phyloP scores from a whole-genome alignment of 2,888 invertebrate species.

The Malthinus flaveolus region DNA sequence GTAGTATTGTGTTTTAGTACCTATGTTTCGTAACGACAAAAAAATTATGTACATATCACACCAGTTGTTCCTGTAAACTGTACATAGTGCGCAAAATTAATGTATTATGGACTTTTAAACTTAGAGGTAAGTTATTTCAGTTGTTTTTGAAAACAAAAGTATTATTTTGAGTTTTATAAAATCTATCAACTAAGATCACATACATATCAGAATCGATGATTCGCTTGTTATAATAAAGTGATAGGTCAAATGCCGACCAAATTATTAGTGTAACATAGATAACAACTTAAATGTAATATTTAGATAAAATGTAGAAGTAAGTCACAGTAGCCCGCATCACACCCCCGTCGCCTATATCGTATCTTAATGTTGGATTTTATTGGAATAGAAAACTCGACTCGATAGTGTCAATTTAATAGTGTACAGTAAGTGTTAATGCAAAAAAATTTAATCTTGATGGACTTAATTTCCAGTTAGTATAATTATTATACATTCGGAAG shows the following conservation, averaged over 20 bases:
- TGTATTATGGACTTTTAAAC: not conserved
- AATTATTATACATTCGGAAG: constrained; percentile 49
- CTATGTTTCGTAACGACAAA: constrained; percentile 11
- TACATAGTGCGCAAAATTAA: constrained; percentile 40
- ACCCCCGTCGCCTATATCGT: constrained; percentile 38
- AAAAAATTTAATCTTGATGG: constrained; percentile 38
- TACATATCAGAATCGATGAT: constrained; percentile 56
- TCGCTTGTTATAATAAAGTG: constrained; percentile 50
- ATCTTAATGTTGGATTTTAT: constrained; percentile 49
- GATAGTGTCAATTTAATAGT: constrained; percentile 50
- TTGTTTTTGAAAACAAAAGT: constrained; percentile 8
- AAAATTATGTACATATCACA: constrained; percentile 46
- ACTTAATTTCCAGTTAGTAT: constrained; percentile 49
- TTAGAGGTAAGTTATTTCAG: constrained; percentile 7
- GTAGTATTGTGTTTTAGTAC: constrained; percentile 15
- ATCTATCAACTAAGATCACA: constrained; percentile 57
- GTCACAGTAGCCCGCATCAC: constrained; percentile 48
- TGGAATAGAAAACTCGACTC: constrained; percentile 48
- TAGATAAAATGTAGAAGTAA: constrained; percentile 21
- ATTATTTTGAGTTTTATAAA: constrained; percentile 32
- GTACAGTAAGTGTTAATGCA: constrained; percentile 44
- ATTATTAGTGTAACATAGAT: constrained; percentile 22
- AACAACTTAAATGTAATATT: constrained; percentile 10
- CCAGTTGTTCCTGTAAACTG: constrained; percentile 48
- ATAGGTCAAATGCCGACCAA: constrained; percentile 43